Evolutionary conservation across 1,140 invertebrate genomes (phyloP), one percentile per base, ranked within the genome.

Genomic region (Bombus terrestris): DNA sequence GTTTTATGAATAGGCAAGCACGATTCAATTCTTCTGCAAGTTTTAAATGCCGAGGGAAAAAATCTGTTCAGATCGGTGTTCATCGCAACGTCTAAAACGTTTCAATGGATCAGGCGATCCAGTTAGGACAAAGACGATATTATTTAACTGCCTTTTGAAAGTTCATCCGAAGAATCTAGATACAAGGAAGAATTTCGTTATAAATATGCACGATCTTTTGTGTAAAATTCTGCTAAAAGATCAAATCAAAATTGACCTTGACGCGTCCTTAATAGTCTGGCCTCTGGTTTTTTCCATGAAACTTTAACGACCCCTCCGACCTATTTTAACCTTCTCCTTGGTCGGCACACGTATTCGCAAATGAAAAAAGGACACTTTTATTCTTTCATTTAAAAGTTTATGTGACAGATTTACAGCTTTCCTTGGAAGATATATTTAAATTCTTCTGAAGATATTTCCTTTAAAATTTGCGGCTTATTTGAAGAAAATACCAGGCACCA

Each of bases 1-100:
- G 69, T 80, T 85, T 85, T 85, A 80, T 85, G 83, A 85, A 85
- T 73, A 72, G 53, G 43, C 68, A 79, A 37, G 77, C 76, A 47
- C 76, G 83, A 59, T 80, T 85, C 73, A 28, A 64, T 85, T 64
- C 68, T n/a, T 25, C 43, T 22, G 35, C 18, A 68, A 66, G 72
- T 22, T 53, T 78, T 35, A 77, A 80, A 62, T 39, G 64, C 9
- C 43, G 13, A 22, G 47, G 28, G 10, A 18, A 66, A 66, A 43
- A 74, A 57, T 32, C n/a, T 22, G 39, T 39, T 57, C n/a, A n/a
- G 28, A 53, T 47, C 32, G 41, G 5, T 53, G 12, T 35, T 12
- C 5, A 18, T n/a, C n/a, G 13, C 43, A 43, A 41, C 22, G 25
- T n/a, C 18, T 5, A 35, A 18, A 53, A 69, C 62, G 35, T 69